These are phyloP conservation scores for Diarsia brunnea DNA, from an alignment of 2,888 invertebrate genomes.

Conservation along the genomic window DNA sequence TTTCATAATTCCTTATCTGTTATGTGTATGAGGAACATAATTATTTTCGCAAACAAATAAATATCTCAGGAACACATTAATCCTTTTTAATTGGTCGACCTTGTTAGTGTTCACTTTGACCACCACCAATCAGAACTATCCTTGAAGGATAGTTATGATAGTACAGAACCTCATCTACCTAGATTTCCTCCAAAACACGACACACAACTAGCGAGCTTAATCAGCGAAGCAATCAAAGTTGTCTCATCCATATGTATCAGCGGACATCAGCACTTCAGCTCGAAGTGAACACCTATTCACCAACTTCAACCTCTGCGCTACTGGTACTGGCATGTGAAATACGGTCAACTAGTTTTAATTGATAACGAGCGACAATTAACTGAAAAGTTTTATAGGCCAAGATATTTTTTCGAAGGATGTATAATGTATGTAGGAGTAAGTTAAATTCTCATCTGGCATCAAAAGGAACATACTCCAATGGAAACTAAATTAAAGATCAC, in stretches of 20 bases:
- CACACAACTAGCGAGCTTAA: conserved; percentile 44
- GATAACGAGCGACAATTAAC: background rate
- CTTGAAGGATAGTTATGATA: no score
- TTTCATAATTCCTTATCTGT: no score
- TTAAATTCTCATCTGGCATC: background rate
- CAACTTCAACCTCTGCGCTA: conserved; percentile 20
- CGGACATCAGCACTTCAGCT: conserved; percentile 58
- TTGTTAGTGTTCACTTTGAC: background rate
- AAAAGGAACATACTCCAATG: background rate
- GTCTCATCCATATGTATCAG: conserved; percentile 73
- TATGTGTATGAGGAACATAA: no score
- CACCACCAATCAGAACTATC: background rate
- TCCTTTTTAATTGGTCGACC: background rate
- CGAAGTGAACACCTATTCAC: conserved; percentile 44
- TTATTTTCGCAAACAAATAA: background rate
- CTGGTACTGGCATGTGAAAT: conserved; percentile 7
- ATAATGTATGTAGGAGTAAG: background rate
- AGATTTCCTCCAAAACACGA: background rate
- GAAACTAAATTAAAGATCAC: background rate
- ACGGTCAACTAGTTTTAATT: conserved; percentile 4
- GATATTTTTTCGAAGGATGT: background rate
- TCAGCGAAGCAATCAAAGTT: conserved; percentile 72
- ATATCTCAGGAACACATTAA: background rate
- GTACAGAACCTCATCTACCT: background rate
- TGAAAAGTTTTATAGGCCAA: background rate